Evolutionary conservation across 1,140 invertebrate species (phyloP).

Genomic region (Conus betulinus): DNA sequence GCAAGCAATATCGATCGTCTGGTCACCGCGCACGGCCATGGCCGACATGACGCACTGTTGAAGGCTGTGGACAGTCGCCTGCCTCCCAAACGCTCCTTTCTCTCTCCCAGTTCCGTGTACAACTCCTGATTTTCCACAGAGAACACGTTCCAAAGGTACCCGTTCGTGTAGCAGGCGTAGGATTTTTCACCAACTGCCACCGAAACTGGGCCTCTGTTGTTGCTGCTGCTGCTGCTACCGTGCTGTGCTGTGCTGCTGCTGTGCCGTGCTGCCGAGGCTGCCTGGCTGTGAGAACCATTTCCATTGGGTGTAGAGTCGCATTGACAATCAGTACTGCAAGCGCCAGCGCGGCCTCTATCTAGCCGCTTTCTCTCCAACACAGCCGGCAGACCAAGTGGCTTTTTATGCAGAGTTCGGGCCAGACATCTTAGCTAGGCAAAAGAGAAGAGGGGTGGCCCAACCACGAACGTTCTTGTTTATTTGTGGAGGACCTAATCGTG

Average conservation of each 20-base stretch:
- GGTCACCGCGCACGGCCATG: not conserved
- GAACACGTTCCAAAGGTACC: not conserved
- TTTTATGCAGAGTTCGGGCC: conserved; percentile 49
- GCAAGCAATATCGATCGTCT: not conserved
- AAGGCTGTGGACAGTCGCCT: not conserved
- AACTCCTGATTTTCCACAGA: not conserved
- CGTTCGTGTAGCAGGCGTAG: not conserved
- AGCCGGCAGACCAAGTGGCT: conserved; percentile 38
- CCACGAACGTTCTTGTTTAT: conserved; percentile 22
- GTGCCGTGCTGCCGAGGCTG: conserved; percentile 25
- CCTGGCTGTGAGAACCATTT: conserved; percentile 5
- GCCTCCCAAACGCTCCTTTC: not conserved
- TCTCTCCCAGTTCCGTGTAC: not conserved
- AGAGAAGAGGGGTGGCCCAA: conserved; percentile 24
- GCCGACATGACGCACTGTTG: not conserved
- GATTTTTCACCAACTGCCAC: not conserved
- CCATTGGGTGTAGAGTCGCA: conserved; percentile 41
- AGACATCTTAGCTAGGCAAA: conserved; percentile 37
- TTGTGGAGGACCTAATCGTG: conserved; percentile 22
- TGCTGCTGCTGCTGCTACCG: conserved; percentile 25
- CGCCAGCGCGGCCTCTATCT: conserved; percentile 49
- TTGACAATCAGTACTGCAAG: conserved; percentile 43
- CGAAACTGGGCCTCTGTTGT: conserved; percentile 19
- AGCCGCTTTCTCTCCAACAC: conserved; percentile 37
- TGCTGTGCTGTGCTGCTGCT: conserved; percentile 27